phyloP scores from a whole-genome alignment of 2,888 invertebrate species.

The Hybos culiciformis region DNA sequence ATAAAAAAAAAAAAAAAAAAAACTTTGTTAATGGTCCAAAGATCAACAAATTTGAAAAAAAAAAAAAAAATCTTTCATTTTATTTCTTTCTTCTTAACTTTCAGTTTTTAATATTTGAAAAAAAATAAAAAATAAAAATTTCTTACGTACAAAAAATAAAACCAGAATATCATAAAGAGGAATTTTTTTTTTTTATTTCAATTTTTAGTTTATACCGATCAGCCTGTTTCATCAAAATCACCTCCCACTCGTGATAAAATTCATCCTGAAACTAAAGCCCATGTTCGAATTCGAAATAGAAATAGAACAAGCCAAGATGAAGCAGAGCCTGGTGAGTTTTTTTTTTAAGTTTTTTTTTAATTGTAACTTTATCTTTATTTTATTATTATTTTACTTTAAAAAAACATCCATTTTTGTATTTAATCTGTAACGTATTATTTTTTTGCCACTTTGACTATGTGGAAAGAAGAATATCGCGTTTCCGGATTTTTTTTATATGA shows the following conservation, averaged over 20 bases:
- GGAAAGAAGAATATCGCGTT: too few species aligned
- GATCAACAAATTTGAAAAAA: too few species aligned
- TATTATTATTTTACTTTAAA: too few species aligned
- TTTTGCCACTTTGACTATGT: too few species aligned
- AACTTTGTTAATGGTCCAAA: too few species aligned
- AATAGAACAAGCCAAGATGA: conserved; percentile 19
- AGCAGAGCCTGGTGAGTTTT: conserved; percentile 18
- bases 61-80: neutral
- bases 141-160: neutral
- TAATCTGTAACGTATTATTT: too few species aligned
- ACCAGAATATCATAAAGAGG: neutral
- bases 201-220: conserved; percentile 46
- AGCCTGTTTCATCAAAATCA: conserved; percentile 61
- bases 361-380: too few species aligned
- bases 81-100: neutral
- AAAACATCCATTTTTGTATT: too few species aligned
- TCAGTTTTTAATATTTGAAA: neutral
- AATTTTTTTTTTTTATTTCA: too few species aligned
- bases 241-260: conserved; percentile 69
- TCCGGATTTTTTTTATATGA: too few species aligned
- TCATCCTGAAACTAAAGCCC: conserved; percentile 58
- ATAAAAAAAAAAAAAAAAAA: too few species aligned
- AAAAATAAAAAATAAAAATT: neutral
- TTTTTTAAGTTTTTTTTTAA: neutral
- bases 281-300: conserved; percentile 38